phyloP scores from a whole-genome alignment of 2,113 vertebrate genomes.

The Sphyrna mokarran region DNA sequence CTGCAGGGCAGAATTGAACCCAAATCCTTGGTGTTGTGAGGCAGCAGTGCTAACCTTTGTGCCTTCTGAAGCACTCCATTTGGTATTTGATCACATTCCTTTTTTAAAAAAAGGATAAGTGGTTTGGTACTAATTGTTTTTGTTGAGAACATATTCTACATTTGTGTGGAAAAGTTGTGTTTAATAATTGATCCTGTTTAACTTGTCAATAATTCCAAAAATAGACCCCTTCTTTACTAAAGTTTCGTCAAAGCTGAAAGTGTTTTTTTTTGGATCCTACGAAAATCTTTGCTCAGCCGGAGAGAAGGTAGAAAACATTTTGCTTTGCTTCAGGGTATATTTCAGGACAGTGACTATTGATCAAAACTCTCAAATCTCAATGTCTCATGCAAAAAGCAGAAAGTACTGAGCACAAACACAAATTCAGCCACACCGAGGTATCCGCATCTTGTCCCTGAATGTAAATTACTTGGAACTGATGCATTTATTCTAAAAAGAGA shows the following conservation, averaged over 20 bases:
- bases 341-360: background rate
- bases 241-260: background rate
- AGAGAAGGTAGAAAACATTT: constrained; percentile 11
- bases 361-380: background rate
- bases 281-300: background rate
- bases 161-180: background rate
- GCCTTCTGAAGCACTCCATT: background rate
- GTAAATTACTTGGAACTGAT: background rate
- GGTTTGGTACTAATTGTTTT: background rate
- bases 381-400: background rate
- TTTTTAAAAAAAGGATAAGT: background rate
- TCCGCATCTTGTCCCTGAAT: background rate
- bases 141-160: background rate
- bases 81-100: background rate
- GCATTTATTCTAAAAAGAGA: no score
- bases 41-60: no score
- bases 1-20: no score
- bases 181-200: background rate
- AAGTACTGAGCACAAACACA: background rate
- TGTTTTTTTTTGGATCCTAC: background rate
- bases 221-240: background rate
- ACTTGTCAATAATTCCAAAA: background rate
- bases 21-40: no score
- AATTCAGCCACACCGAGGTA: background rate
- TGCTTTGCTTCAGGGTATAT: background rate